Percentiles rank a stretch among this genome's conserved stretches.
Conservation (phyloP, 2,113 vertebrate species). For the Varanus salvator region DNA sequence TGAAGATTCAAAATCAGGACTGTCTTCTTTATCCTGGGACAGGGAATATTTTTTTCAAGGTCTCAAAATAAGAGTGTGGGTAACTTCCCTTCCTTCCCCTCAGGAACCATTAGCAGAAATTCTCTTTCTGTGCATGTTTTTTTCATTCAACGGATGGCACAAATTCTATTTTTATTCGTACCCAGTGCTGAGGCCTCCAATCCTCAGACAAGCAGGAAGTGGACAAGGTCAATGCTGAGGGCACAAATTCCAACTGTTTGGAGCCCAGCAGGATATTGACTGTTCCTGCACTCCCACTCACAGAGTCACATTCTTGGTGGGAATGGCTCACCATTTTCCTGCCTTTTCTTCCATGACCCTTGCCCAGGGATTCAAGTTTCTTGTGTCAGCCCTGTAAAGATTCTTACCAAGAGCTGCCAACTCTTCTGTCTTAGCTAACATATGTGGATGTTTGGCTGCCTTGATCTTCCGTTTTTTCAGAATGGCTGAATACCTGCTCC, state of each 20-base stretch:
- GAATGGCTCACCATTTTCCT: constrained; percentile 29
- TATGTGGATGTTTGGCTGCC: neutral
- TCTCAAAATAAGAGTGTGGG: neutral
- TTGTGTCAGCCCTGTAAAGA: neutral
- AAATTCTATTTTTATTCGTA: constrained; percentile 20
- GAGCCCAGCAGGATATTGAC: constrained; percentile 57
- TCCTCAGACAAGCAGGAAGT: constrained; percentile 49
- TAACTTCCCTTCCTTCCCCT: neutral
- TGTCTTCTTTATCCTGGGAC: neutral
- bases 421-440: rapidly evolving
- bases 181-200: constrained; percentile 26
- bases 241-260: constrained; percentile 48
- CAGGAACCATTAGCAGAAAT: constrained; percentile 53
- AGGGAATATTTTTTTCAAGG: neutral
- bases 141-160: constrained; percentile 50
- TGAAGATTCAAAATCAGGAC: neutral
- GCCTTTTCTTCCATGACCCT: constrained; percentile 38
- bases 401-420: constrained; percentile 1
- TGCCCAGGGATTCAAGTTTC: constrained; percentile 21
- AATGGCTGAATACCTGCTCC: neutral
- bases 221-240: constrained; percentile 3
- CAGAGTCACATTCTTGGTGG: constrained; percentile 22
- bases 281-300: constrained; percentile 52
- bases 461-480: neutral
- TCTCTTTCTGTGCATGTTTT: constrained; percentile 42